These are phyloP conservation scores for Eutolmus rufibarbis DNA, from an alignment of 2,888 invertebrate species.

Conservation along the genomic window DNA sequence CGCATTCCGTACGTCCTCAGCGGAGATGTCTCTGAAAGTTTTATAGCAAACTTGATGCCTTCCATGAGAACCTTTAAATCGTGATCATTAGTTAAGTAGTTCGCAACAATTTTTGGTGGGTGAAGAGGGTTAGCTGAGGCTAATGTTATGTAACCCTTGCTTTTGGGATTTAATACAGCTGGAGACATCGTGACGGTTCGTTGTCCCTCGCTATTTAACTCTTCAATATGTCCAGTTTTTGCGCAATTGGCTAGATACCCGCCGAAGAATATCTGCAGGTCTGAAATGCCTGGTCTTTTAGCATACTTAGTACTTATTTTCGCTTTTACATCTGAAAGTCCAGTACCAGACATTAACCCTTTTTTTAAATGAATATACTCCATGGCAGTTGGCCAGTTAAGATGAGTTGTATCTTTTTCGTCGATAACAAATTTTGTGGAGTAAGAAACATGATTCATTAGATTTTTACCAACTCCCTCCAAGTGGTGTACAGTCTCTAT, in stretches of 20 bases:
- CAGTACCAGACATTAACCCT: conserved; percentile 89
- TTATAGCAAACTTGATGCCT: conserved; percentile 81
- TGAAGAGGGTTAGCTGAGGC: conserved; percentile 79
- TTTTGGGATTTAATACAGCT: conserved; percentile 84
- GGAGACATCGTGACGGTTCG: conserved; percentile 79
- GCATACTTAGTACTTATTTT: conserved; percentile 83
- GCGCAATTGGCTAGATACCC: conserved; percentile 87
- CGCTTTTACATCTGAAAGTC: conserved; percentile 86
- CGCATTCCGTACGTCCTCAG: conserved; percentile 74
- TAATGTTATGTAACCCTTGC: conserved; percentile 79
- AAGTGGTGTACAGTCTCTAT: conserved; percentile 75
- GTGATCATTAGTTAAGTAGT: conserved; percentile 68
- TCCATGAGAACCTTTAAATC: conserved; percentile 83
- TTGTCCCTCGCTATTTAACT: conserved; percentile 73
- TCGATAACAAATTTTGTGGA: conserved; percentile 81
- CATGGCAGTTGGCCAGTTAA: conserved; percentile 92
- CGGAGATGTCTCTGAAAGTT: conserved; percentile 74
- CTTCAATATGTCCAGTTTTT: conserved; percentile 85
- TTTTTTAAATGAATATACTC: conserved; percentile 87
- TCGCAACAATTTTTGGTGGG: conserved; percentile 85
- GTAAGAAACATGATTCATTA: conserved; percentile 86
- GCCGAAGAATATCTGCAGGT: conserved; percentile 86
- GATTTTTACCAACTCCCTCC: conserved; percentile 82
- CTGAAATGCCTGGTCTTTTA: conserved; percentile 77
- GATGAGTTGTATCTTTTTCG: conserved; percentile 81